Evolutionary conservation across 2,888 invertebrate genomes (phyloP).

Genomic region (Lepeophtheirus nordmannii): DNA sequence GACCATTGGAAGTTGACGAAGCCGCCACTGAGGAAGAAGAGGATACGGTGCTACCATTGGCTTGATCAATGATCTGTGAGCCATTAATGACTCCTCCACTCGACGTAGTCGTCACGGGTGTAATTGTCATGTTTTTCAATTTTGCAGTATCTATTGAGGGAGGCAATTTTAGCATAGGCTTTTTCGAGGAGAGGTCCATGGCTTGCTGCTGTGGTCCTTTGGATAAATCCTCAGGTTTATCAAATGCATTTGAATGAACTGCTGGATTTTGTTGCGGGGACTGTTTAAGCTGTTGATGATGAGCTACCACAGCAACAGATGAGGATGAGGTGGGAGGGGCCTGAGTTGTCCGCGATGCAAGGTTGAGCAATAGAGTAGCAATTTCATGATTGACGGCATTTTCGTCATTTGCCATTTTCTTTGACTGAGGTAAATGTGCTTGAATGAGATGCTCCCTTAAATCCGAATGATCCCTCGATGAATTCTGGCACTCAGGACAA

Average conservation of each 20-base stretch:
- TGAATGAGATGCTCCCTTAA: not conserved
- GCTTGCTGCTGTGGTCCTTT: constrained; percentile 1
- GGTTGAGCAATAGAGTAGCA: constrained; percentile 20
- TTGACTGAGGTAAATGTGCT: not conserved
- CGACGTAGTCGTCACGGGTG: not conserved
- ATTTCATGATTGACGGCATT: constrained; percentile 23
- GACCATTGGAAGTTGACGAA: not conserved
- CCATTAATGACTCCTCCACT: constrained; percentile 6
- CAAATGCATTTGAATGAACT: not conserved
- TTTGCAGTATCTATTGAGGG: not conserved
- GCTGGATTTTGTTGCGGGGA: not conserved
- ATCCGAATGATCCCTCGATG: not conserved
- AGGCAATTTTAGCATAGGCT: not conserved
- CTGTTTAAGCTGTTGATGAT: not conserved
- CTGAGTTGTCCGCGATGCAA: constrained; percentile 13
- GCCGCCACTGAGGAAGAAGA: not conserved
- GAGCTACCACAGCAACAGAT: not conserved
- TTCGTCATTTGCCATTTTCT: constrained; percentile 17
- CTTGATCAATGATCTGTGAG: too few species aligned
- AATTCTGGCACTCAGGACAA: not conserved
- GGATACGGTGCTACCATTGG: not conserved
- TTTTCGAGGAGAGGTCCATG: constrained; percentile 4
- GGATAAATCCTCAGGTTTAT: constrained; percentile 18
- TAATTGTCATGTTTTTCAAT: not conserved
- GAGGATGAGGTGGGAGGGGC: not conserved